These are phyloP conservation scores for Archocentrus centrarchus DNA, from an alignment of 2,113 vertebrate species.

Conservation along the genomic window DNA sequence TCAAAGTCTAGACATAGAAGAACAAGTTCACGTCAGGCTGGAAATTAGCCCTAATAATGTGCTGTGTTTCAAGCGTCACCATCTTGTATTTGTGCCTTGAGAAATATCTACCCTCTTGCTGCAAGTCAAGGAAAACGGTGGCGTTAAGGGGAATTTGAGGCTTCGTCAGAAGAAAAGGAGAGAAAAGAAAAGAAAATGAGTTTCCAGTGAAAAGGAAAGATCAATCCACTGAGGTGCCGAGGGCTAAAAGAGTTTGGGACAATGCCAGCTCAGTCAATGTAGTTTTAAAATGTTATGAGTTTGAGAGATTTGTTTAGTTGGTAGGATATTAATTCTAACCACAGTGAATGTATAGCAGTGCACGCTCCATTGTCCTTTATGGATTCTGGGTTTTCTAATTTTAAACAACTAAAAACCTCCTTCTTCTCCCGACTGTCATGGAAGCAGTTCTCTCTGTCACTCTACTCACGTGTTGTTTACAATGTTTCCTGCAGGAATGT, in stretches of 20 bases:
- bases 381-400: background rate
- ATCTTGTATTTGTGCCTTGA: background rate
- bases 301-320: background rate
- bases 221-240: background rate
- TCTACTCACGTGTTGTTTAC: conserved; percentile 38
- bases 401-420: background rate
- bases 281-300: background rate
- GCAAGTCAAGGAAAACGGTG: conserved; percentile 12
- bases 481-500: conserved; percentile 41
- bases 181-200: background rate
- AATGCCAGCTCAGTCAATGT: background rate
- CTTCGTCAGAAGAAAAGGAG: background rate
- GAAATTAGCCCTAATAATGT: background rate
- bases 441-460: conserved; percentile 13
- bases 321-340: background rate
- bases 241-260: background rate
- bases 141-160: background rate
- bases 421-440: background rate
- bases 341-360: background rate
- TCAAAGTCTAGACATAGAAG: conserved; percentile 3
- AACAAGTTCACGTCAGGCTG: background rate
- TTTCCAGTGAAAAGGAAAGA: background rate
- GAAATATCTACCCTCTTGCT: background rate
- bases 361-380: background rate
- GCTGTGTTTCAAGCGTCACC: background rate